Evolutionary conservation across 2,113 vertebrate species (phyloP), one percentile per base, ranked within the genome.

Genomic region (Morphnarchus princeps): DNA sequence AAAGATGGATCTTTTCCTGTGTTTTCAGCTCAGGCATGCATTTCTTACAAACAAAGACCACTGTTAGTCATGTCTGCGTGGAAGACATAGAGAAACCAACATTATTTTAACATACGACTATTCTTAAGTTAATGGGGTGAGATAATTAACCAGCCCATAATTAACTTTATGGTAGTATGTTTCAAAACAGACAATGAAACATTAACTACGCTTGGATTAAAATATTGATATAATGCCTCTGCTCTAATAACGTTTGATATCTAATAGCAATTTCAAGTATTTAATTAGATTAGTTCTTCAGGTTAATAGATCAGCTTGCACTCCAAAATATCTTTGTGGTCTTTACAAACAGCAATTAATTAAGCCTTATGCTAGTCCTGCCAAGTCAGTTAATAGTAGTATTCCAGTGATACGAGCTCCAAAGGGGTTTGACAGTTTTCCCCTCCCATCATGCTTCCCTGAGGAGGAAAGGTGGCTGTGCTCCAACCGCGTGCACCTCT

Each of bases 251-350:
- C 6, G 3, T 70, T 50, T 86, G 32, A 24, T 82, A 86, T 73
- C 59, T 70, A 93, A 66, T 26, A 59, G 26, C 63, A 78, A 78
- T 89, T 90, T 92, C 55, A 90, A 93, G 50, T 24, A 81, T 89
- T 94, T 87, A 90, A 92, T 95, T 87, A 87, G 31, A 42, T 43
- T 92, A 61, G 26, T 79, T 70, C 43, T 95, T 89, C 69, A 94
- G 20, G 47, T 87, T 93, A 78, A 94, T 74, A 52, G 38, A 93
- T 83, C 59, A 78, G 20, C 55, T 94, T 95, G 76, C 63, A 81
- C 52, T 94, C 92, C 74, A 63, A 74, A 87, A 94, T 88, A 31
- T 83, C 90, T 88, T 88, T 54, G 65, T 29, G 43, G 5, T 88
- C 80, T 83, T 93, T 81, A 59, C 43, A 92, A 90, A 59, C 21